These are phyloP conservation scores for Deroptyus accipitrinus DNA, from an alignment of 2,113 vertebrate genomes.

Conservation along the genomic window DNA sequence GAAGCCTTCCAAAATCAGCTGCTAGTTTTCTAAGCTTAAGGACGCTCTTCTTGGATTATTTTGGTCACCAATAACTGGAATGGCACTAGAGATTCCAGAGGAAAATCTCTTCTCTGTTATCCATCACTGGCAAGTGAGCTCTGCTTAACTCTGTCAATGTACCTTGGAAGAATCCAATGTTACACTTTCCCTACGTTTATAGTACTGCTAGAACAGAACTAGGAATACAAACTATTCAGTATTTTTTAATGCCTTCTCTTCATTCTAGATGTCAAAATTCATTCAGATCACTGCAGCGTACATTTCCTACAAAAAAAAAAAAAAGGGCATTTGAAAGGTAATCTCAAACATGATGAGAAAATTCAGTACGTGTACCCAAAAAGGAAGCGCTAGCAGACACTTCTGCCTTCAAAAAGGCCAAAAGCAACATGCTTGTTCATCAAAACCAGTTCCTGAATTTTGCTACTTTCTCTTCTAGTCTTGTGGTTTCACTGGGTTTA, in stretches of 20 bases:
- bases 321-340: background rate
- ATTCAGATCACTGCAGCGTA: background rate
- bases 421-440: background rate
- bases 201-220: background rate
- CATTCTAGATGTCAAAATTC: background rate
- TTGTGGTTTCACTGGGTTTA: slow-evolving; percentile 35
- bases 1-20: background rate
- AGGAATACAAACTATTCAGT: background rate
- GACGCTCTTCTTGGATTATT: background rate
- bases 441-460: slow-evolving; percentile 31
- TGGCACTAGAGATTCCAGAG: background rate
- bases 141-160: background rate
- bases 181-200: background rate
- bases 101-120: slow-evolving; percentile 14
- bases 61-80: background rate
- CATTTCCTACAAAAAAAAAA: background rate
- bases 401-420: background rate
- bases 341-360: background rate
- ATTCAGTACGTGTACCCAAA: background rate
- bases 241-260: background rate
- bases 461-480: slow-evolving; percentile 9
- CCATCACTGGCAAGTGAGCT: background rate
- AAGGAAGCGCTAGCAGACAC: background rate
- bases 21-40: background rate
- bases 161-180: background rate